A percentile compares a stretch with the other conserved stretches of the same genome.
Conservation (phyloP, 2,797 vertebrate genomes). For the Lutjanus argentimaculatus region DNA sequence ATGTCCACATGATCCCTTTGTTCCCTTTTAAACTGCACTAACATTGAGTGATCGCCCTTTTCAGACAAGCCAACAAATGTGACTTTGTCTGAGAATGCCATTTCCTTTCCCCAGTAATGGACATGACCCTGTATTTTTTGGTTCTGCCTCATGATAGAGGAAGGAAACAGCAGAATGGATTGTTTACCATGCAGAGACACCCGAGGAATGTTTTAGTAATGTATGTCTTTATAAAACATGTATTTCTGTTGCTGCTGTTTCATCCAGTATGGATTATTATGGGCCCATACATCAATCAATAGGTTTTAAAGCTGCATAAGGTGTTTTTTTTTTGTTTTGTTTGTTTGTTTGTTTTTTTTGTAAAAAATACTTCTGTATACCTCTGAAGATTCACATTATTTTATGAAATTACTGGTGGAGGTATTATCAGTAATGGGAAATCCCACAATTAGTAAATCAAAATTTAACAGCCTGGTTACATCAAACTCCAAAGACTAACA, state of each 20-base stretch:
- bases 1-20: conserved; percentile 33
- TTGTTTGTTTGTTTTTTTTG: too few species aligned
- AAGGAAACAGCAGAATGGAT: neutral
- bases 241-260: neutral
- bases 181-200: conserved; percentile 11
- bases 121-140: conserved; percentile 13
- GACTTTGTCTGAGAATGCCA: conserved; percentile 36
- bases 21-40: conserved; percentile 46
- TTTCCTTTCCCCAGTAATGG: conserved; percentile 23
- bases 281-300: neutral
- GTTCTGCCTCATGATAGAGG: conserved; percentile 4
- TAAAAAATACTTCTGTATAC: too few species aligned
- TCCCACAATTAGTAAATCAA: neutral
- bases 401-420: neutral
- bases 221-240: conserved; percentile 15
- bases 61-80: conserved; percentile 53
- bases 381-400: neutral
- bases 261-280: neutral
- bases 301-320: neutral
- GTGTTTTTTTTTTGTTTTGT: too few species aligned
- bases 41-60: conserved; percentile 55
- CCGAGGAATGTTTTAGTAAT: neutral
- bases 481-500: too few species aligned
- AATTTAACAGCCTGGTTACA: neutral
- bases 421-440: neutral